Evolutionary conservation across 2,113 vertebrate species (phyloP), one percentile per base, ranked within the genome.

Genomic region (Sorex fumeus): DNA sequence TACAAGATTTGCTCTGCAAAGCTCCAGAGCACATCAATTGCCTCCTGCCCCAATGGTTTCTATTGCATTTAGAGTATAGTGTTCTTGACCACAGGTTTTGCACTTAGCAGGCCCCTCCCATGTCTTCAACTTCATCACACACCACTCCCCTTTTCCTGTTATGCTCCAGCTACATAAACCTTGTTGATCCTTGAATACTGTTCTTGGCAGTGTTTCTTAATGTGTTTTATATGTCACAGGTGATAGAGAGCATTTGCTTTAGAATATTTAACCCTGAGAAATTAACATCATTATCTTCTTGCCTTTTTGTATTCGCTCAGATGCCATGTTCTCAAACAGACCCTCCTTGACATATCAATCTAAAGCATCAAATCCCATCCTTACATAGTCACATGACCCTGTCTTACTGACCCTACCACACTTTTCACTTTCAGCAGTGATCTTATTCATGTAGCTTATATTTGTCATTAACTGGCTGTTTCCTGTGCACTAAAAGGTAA

Each of bases 311-410:
- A 57, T 81, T 43, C 84, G 53, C 5, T 81, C 78, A 25, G 43
- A 47, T 19, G 53, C 28, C 18, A 57, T 7, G 47, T 88, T 85
- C 69, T 79, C 87, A 75, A 36, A 75, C 16, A 92, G 84, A 85
- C 1, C 62, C 36, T 34, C 62, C n/a, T 23, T 53, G 36, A 40
- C n/a, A 67, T 57, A 74, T 25, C 32, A 62, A 78, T 74, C 77
- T 71, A 64, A 60, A 86, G 71, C 4, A 66, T n/a, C 23, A 80
- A 88, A 32, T 6, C 40, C 18, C 30, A 27, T 36, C 28, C 28
- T 28, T 25, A 16, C 16, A 50, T 1, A 18, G 71, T 71, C 77
- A 70, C 0, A 0, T 57, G 72, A 43, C 12, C 21, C 43, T 21
- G 27, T 27, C 67, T 66, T 76, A 64, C n/a, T 19, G n/a, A 43